phyloP scores from a whole-genome alignment of 2,113 vertebrate genomes.

The Sceloporus tristichus region DNA sequence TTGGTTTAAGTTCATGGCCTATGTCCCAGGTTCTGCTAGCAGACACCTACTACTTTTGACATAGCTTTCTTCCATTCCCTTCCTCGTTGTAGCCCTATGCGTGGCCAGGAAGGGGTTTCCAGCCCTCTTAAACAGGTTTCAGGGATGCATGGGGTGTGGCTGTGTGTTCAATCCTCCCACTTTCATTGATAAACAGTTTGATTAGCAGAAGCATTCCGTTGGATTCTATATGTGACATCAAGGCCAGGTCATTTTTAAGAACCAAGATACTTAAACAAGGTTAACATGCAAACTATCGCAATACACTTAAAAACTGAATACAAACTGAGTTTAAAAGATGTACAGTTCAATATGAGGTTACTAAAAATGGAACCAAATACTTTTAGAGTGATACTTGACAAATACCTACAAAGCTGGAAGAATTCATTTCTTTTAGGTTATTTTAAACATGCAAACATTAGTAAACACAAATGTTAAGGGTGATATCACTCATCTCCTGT shows the following conservation, averaged over 20 bases:
- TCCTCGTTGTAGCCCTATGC: too few relatives aligned
- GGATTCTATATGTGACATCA: neutral
- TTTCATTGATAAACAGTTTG: neutral
- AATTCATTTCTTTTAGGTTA: neutral
- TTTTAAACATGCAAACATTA: conserved; percentile 13
- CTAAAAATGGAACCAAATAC: neutral
- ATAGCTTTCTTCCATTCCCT: too few relatives aligned
- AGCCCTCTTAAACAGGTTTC: neutral
- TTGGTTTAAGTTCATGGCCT: too few relatives aligned
- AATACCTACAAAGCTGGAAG: neutral
- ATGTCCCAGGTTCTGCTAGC: too few relatives aligned
- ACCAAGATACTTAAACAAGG: neutral
- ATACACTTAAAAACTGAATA: neutral
- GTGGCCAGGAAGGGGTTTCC: neutral
- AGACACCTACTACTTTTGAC: too few relatives aligned
- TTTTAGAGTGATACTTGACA: neutral
- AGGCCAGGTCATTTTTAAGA: neutral
- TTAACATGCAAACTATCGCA: neutral
- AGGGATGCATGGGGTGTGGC: neutral
- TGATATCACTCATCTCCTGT: conserved; percentile 8
- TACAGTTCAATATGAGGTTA: neutral
- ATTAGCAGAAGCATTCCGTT: neutral
- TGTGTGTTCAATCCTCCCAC: neutral
- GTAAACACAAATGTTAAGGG: neutral
- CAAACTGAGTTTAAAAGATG: neutral